Base-by-base conservation (phyloP, 2,888 invertebrate genomes). In the Rhagium mordax region DNA sequence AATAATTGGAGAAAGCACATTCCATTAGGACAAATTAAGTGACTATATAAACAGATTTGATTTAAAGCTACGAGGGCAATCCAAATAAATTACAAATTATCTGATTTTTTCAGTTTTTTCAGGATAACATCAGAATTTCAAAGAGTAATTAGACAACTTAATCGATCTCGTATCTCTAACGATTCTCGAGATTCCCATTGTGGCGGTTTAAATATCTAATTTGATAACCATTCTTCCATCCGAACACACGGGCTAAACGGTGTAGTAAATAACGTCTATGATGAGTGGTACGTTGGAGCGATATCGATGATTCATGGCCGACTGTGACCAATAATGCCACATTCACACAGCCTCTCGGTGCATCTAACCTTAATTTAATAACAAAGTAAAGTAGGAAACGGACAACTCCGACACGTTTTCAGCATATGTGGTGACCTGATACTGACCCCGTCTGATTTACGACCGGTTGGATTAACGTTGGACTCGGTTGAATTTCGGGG, bases 331-430 rank as follows among this genome's bases (percentile, higher is more conserved):
- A 60, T 70, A 72, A 69, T 72, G 71, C 18, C n/a, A 70, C 68
- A 65, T 72, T 75, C 75, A 60, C 75, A 72, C 70, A 75, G 65
- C 67, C 75, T 67, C 67, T 66, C 41, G 41, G 29, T 55, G 41
- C 20, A 55, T 55, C 60, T 59, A 61, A 48, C 62, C 75, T 75
- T 75, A 71, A 75, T 75, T 75, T 74, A 74, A 74, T 74, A 70
- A 71, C 66, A 66, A 70, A 57, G 70, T 64, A 55, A 70, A 70
- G 60, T 66, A 62, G 75, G 75, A 75, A 75, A 70, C 57, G 66
- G 62, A 15, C 62, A 62, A 21, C 62, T 62, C 20, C 18, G 27
- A 47, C 62, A 48, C 49, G 62, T 48, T 62, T 47, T 21, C 20
- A 18, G n/a, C 62, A 62, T 48, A 29, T 48, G 48, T 62, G 60